Percentiles rank a stretch among this genome's conserved stretches.
phyloP scores from a whole-genome alignment of 2,113 vertebrate genomes.

The Chloropsis hardwickii region DNA sequence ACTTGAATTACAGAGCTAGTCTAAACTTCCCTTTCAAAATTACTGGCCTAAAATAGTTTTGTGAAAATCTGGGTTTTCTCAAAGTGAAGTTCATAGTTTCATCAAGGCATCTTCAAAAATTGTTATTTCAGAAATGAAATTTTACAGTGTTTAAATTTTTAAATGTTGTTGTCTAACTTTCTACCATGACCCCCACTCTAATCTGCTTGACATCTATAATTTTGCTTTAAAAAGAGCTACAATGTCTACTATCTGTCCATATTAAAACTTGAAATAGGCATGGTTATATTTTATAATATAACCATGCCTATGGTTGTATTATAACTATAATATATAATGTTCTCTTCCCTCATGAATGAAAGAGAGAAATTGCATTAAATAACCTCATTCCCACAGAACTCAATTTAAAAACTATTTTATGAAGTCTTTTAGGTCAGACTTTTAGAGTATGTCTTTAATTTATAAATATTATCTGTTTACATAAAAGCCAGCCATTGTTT shows the following conservation, averaged over 20 bases:
- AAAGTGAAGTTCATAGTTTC: background rate
- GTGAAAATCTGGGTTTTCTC: accelerated
- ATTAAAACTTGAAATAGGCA: background rate
- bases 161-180: background rate
- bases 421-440: background rate
- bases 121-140: background rate
- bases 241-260: background rate
- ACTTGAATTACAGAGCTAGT: background rate
- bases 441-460: background rate
- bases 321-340: too few relatives aligned
- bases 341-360: background rate
- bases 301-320: too few relatives aligned
- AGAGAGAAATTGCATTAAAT: background rate
- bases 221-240: background rate
- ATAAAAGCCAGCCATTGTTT: background rate
- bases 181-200: background rate
- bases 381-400: accelerated
- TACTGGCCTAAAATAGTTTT: background rate
- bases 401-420: background rate
- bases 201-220: background rate
- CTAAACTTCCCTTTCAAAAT: background rate
- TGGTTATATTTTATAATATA: background rate
- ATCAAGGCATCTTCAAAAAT: background rate
- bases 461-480: background rate
- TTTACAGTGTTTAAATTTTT: background rate